Evolutionary conservation across 2,888 invertebrate species (phyloP), one percentile per base, ranked within the genome.

Genomic region (Melanostoma scalare): DNA sequence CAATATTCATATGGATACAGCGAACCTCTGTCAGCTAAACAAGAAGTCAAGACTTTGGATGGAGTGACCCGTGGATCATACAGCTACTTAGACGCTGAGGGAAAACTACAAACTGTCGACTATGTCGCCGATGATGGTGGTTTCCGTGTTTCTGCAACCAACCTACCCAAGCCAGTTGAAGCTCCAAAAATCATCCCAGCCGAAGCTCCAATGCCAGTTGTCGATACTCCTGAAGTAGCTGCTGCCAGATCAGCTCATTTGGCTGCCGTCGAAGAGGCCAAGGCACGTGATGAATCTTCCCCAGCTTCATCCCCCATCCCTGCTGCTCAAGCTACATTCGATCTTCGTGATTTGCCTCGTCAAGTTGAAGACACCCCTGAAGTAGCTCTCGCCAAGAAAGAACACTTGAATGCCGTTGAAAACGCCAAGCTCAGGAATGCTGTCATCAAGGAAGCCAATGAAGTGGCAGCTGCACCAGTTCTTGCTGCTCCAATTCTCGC

Each of bases 1-100:
- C 94, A 94, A 88, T 94, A 94, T 89, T 91, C 92, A 33, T 94
- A 94, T 87, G 94, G 94, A 36, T 94, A 94, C 89, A 89, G 92
- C 48, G 93, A 93, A 77, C 93, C 93, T 2, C 92, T 93, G 40
- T 93, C 93, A 4, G 92, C 93, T 77, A 94, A 94, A 88, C 91
- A 93, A 84, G 94, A 94, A 89, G 89, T 92, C 53, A 92, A 92
- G 88, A 92, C 93, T 33, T 87, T 92, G 63, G 93, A 94, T 86
- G 94, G 94, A 77, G 89, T 93, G 60, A 93, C 93, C 10, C 92
- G 93, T 6, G 94, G 94, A 78, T 92, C 92, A 9, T 94, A 94
- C 88, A 93, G 93, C 86, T 94, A 94, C 89, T 88, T 93, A 5
- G 94, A 94, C 90, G 92, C 93, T 4, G 90, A 93, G 36, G 94